phyloP scores from a whole-genome alignment of 2,113 vertebrate species.

The Axis porcinus region DNA sequence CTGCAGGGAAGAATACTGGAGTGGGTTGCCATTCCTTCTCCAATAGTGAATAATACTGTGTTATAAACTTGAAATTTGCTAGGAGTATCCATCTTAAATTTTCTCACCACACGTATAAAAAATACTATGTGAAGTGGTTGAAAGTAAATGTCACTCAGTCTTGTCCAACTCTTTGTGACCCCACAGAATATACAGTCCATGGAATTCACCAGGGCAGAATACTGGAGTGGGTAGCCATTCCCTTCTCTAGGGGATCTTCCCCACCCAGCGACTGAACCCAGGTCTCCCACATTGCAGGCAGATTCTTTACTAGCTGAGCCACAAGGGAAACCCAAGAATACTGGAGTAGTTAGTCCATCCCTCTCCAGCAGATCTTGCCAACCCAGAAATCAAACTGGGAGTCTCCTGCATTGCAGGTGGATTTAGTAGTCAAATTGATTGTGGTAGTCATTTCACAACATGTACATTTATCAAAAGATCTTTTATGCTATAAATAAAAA shows the following conservation, averaged over 20 bases:
- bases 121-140: background rate
- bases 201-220: background rate
- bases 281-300: background rate
- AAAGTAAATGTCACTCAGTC: background rate
- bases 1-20: background rate
- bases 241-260: background rate
- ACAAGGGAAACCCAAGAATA: background rate
- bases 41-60: background rate
- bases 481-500: background rate
- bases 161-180: background rate
- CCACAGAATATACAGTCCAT: background rate
- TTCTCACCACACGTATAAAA: background rate
- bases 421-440: background rate
- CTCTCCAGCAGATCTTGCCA: background rate
- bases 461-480: background rate
- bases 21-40: background rate
- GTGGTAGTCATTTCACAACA: background rate
- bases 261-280: background rate
- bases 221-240: background rate
- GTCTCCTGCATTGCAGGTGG: background rate
- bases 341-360: background rate
- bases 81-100: background rate
- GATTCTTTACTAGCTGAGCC: background rate
- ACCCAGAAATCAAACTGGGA: background rate
- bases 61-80: background rate